Percentiles rank a stretch among this genome's conserved stretches.
phyloP scores from a whole-genome alignment of 1,140 invertebrate species.

The Ceratina calcarata region DNA sequence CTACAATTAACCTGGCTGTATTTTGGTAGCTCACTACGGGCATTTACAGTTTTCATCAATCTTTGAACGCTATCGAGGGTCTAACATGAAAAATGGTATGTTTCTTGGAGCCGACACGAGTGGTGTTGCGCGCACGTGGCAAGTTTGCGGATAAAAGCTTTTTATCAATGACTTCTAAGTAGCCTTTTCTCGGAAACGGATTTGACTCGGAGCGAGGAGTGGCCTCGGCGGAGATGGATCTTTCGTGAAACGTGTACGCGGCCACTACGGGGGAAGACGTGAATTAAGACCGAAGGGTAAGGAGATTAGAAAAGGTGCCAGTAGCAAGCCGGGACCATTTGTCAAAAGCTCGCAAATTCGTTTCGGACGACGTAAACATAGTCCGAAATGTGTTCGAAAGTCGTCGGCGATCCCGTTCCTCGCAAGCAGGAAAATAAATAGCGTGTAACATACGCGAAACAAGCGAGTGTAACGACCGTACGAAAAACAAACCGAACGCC shows the following conservation, averaged over 20 bases:
- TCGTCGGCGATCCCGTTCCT: neutral
- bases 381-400: constrained; percentile 5
- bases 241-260: neutral
- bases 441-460: too few relatives aligned
- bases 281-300: constrained; percentile 31
- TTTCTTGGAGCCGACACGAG: too few relatives aligned
- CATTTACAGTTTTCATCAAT: too few relatives aligned
- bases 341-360: constrained; percentile 36
- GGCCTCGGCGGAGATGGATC: constrained; percentile 3
- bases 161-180: too few relatives aligned
- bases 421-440: too few relatives aligned
- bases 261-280: neutral
- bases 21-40: too few relatives aligned
- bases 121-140: too few relatives aligned
- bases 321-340: constrained; percentile 35
- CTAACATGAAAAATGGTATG: too few relatives aligned
- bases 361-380: constrained; percentile 14
- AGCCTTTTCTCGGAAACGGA: neutral
- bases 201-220: neutral
- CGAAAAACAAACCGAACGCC: too few relatives aligned
- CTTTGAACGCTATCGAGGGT: too few relatives aligned
- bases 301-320: constrained; percentile 44
- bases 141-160: too few relatives aligned
- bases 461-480: neutral
- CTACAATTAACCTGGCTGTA: too few relatives aligned